These are phyloP conservation scores for Conger conger DNA, from an alignment of 2,113 vertebrate species.

Conservation along the genomic window DNA sequence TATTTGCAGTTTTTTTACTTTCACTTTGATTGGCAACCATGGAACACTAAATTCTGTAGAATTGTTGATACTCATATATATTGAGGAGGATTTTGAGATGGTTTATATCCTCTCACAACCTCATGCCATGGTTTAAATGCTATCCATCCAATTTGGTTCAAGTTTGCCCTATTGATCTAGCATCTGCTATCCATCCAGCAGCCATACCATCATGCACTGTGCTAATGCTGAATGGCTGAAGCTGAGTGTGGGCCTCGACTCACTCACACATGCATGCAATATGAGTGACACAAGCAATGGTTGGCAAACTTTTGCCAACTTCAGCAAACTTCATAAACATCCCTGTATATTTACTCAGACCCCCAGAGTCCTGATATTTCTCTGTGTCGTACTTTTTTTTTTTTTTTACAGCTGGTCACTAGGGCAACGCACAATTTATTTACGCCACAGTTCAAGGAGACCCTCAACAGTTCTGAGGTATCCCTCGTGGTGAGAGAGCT, in stretches of 20 bases:
- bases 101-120: not conserved
- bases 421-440: not conserved
- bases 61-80: not conserved
- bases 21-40: not conserved
- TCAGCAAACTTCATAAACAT: not conserved
- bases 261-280: not conserved
- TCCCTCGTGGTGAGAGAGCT: not conserved
- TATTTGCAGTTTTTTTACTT: not conserved
- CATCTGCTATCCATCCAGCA: not conserved
- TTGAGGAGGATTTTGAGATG: not conserved
- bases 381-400: not conserved
- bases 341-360: not conserved
- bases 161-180: too few species aligned
- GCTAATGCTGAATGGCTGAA: too few species aligned
- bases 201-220: too few species aligned
- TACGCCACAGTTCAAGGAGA: not conserved
- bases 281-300: not conserved
- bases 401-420: not conserved
- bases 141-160: not conserved
- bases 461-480: slow-evolving; percentile 9
- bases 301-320: not conserved
- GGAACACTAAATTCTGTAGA: not conserved
- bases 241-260: not conserved
- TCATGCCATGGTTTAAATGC: not conserved
- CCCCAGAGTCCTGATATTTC: not conserved